These are phyloP conservation scores for Rhopalosiphum nymphaeae DNA, from an alignment of 2,888 invertebrate genomes.

Conservation along the genomic window DNA sequence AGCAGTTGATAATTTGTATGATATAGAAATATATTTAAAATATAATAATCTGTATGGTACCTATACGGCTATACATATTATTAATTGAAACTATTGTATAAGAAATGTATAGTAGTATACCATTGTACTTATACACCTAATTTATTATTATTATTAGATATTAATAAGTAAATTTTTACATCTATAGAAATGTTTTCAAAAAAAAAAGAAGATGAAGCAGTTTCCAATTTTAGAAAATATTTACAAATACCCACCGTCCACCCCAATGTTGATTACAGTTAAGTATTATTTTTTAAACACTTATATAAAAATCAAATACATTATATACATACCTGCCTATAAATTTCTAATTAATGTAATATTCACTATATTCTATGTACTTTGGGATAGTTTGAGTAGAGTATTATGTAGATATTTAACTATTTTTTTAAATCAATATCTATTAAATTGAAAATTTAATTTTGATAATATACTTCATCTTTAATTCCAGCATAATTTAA, in stretches of 20 bases:
- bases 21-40: not conserved
- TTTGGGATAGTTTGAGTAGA: not conserved
- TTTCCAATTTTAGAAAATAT: constrained; percentile 87
- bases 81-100: not conserved
- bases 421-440: not conserved
- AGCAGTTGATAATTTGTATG: not conserved
- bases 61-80: not conserved
- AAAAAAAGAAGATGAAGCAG: constrained; percentile 71
- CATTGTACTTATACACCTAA: not conserved
- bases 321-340: too few relatives aligned
- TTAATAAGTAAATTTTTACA: not conserved
- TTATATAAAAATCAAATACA: not conserved
- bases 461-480: not conserved
- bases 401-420: not conserved
- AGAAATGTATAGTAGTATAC: not conserved
- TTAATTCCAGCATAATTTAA: not conserved
- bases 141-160: constrained; percentile 8
- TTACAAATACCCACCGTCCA: constrained; percentile 89
- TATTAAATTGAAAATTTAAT: not conserved
- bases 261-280: constrained; percentile 88
- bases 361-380: not conserved
- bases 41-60: too few relatives aligned
- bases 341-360: too few relatives aligned
- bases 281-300: constrained; percentile 68
- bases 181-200: constrained; percentile 1